Evolutionary conservation across 2,888 invertebrate genomes (phyloP).

Genomic region (Erebia aethiops): DNA sequence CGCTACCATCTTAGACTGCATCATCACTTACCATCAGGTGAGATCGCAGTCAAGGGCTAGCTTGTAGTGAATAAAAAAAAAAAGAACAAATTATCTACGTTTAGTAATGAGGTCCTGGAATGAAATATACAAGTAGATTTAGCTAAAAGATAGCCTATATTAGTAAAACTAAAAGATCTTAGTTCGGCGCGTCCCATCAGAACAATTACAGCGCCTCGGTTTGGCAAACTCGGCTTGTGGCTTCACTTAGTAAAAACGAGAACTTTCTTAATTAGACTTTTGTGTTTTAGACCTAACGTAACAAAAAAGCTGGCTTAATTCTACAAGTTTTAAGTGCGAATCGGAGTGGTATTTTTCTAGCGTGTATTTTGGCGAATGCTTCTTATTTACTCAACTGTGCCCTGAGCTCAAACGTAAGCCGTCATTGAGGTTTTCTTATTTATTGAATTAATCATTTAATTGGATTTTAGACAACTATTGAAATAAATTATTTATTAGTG

Average conservation of each 20-base stretch:
- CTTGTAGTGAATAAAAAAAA: no score
- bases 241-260: constrained; percentile 33
- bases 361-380: background rate
- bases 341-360: constrained; percentile 34
- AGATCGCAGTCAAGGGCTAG: no score
- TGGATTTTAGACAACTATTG: no score
- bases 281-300: constrained; percentile 36
- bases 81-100: no score
- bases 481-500: no score
- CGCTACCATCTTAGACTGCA: no score
- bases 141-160: constrained; percentile 10
- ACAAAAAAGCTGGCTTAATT: constrained; percentile 35
- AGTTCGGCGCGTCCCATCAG: constrained; percentile 32
- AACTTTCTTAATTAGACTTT: constrained; percentile 44
- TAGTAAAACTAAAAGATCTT: constrained; percentile 28
- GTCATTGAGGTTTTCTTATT: no score
- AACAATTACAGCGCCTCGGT: constrained; percentile 36
- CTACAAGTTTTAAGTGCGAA: constrained; percentile 36
- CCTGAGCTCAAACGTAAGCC: no score
- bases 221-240: constrained; percentile 35
- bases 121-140: background rate
- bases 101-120: no score
- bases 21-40: no score
- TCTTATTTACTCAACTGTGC: no score
- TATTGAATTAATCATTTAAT: no score